These are phyloP conservation scores for Chaetura pelagica DNA, from an alignment of 2,113 vertebrate species.

Conservation along the genomic window DNA sequence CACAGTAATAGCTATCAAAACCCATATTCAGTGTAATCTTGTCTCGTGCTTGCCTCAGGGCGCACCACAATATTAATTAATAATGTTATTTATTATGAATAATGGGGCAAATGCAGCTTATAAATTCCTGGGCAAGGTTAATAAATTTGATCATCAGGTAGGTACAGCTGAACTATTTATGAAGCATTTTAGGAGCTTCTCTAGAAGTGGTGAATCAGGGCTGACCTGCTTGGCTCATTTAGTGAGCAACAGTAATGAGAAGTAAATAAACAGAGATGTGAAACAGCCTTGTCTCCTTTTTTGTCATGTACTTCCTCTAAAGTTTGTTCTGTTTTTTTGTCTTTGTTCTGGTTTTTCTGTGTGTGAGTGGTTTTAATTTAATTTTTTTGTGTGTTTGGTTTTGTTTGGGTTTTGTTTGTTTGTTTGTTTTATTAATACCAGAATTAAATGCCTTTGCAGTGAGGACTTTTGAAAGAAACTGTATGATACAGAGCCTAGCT, in stretches of 20 bases:
- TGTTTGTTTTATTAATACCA: not conserved
- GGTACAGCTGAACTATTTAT: not conserved
- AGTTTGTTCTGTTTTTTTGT: not conserved
- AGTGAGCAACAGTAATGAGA: not conserved
- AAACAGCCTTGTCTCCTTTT: not conserved
- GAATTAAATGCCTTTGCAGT: not conserved
- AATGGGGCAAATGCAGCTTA: not conserved
- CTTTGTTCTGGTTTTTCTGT: no score
- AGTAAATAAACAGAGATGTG: not conserved
- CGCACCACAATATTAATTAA: not conserved
- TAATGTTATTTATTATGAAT: not conserved
- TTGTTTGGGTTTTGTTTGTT: no score
- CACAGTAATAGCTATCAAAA: not conserved
- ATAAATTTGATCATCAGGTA: not conserved
- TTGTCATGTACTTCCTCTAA: not conserved
- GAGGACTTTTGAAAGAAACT: not conserved
- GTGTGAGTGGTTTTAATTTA: no score
- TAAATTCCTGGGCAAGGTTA: not conserved
- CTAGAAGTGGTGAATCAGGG: not conserved
- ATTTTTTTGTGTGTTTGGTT: no score
- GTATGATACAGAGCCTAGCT: not conserved
- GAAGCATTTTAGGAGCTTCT: not conserved
- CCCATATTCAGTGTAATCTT: not conserved
- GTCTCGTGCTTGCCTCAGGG: not conserved
- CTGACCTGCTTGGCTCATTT: not conserved